Evolutionary conservation across 2,888 invertebrate species (phyloP), one percentile per base, ranked within the genome.

Genomic region (Rhyacophila evoluta): DNA sequence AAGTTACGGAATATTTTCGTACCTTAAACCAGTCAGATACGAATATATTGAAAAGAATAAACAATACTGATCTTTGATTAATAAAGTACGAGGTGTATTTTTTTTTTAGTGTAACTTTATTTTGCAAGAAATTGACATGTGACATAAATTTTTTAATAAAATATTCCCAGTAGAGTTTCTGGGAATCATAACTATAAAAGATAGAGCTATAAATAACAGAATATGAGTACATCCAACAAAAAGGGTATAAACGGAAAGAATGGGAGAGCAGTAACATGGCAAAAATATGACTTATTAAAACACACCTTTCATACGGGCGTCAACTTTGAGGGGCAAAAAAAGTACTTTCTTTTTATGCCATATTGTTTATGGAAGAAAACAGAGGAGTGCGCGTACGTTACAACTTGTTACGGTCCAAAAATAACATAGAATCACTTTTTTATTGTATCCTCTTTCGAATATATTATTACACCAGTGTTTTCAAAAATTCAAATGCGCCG

Each of bases 391-490:
- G 75, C 71, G 80, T 78, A 71, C 72, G 79, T 79, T 79, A 79
- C 77, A 74, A 72, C 75, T 80, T 80, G 81, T 81, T 81, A 81
- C 77, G 81, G 81, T 72, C 69, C 68, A 68, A 67, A 72, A 78
- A 74, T 78, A 78, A 75, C 79, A 80, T 81, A 67, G 78, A 80
- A 81, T 80, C 81, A 74, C 81, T 74, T 81, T 81, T 81, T 81
- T 81, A 81, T 79, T 81, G 79, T 74, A 29, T 39, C 75, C 72
- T 39, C 70, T 69, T 28, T 33, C 72, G 73, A 79, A 41, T 72
- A 71, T 76, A 41, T 75, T 72, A 75, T 74, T 75, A 74, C 74
- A 41, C 75, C 28, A 67, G 70, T 38, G 67, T 77, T 79, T 79
- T 77, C 39, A 77, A 82, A 82, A 79, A 82, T 81, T 82, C 78